Conservation (phyloP, 1,140 invertebrate species). For the Platorchestia sp. region DNA sequence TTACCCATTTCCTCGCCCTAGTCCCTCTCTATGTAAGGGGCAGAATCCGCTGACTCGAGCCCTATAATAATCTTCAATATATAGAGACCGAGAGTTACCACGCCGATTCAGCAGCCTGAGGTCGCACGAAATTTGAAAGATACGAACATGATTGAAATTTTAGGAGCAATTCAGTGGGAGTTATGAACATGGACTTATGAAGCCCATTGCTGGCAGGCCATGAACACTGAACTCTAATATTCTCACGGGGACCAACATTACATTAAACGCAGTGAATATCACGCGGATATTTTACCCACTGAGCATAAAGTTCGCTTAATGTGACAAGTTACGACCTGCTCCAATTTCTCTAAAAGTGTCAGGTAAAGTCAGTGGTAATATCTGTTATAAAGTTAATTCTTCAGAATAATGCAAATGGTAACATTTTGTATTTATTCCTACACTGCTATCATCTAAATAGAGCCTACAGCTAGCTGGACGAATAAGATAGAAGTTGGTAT, state of each 20-base stretch:
- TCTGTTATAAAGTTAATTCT: background rate
- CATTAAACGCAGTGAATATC: background rate
- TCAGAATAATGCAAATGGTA: background rate
- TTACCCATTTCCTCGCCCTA: background rate
- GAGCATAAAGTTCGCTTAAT: background rate
- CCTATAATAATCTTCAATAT: constrained; percentile 25
- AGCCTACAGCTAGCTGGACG: too few relatives aligned
- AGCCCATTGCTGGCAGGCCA: background rate
- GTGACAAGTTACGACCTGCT: background rate
- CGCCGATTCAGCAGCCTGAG: background rate
- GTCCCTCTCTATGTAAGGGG: background rate
- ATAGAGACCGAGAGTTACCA: background rate
- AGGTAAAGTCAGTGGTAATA: too few relatives aligned
- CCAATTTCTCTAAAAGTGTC: background rate
- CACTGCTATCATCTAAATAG: background rate
- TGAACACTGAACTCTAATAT: background rate
- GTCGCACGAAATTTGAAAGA: constrained; percentile 18
- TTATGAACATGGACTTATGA: background rate
- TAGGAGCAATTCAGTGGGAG: background rate
- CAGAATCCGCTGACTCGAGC: constrained; percentile 18
- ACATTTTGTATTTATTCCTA: background rate
- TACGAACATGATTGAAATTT: constrained; percentile 28
- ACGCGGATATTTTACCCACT: background rate
- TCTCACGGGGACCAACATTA: background rate
- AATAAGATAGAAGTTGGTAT: too few relatives aligned